Evolutionary conservation across 2,797 vertebrate species (phyloP), one percentile per base, ranked within the genome.

Genomic region (Zenarchopterus dispar): DNA sequence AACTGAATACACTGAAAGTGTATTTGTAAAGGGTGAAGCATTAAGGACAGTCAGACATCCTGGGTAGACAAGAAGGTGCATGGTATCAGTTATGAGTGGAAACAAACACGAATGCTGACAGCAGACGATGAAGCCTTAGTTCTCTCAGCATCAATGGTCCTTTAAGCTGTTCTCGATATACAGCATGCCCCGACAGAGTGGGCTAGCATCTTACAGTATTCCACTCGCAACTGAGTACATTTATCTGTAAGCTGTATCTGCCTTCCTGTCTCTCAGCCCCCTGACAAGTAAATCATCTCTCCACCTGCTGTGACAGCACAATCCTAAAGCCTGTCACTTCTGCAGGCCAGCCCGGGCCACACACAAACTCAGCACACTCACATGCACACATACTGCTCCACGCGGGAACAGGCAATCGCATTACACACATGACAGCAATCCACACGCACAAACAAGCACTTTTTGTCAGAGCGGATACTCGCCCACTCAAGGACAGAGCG

Each of bases 201-300:
- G 52, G 45, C 22, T 18, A n/a, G 67, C 70, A 61, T 67, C 71
- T 77, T 67, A 84, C 87, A 76, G 81, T 80, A 81, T 72, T 77
- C 72, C 11, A 70, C 11, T 56, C 56, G 76, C 70, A 75, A 79
- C 78, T 61, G 21, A 63, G 71, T 77, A 53, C 81, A 74, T 83
- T 82, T 83, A 85, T 89, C 84, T 81, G 75, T 28, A 47, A 45
- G 21, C 70, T 54, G 52, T 65, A 89, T 89, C 85, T 85, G 75
- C 77, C 64, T 68, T 51, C 68, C 76, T 67, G 82, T 86, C 82
- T 63, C 71, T 88, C 80, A 84, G 68, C 43, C 55, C 50, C 69
- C 67, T 88, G 88, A 89, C 84, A 89, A 86, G 84, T 88, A 85
- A 87, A 87, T 91, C 84, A 89, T 88, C 86, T 78, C 72, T 67